Evolutionary conservation across 2,888 invertebrate species (phyloP).

Genomic region (Acrobasis suavella): DNA sequence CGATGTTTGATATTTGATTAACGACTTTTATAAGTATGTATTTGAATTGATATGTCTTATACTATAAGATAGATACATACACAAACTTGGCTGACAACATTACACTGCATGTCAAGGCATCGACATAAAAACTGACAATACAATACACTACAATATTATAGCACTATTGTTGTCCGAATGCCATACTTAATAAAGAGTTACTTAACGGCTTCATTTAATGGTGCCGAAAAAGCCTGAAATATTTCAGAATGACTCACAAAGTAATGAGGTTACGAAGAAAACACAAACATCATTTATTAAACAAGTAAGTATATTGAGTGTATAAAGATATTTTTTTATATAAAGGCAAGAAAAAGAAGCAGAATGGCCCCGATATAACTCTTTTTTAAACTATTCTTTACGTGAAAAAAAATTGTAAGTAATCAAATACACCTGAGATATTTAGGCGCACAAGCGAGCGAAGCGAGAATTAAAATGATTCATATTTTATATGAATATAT

Average conservation of each 20-base stretch:
- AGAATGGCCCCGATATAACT: no score
- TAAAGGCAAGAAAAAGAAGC: no score
- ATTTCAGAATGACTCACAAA: conserved; percentile 12
- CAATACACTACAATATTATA: conserved; percentile 18
- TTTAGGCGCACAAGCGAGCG: no score
- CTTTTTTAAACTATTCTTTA: no score
- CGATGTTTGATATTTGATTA: background rate
- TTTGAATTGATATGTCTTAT: no score
- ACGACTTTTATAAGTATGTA: no score
- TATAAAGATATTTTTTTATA: no score
- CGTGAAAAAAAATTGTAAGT: no score
- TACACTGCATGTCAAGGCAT: background rate
- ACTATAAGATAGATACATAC: background rate
- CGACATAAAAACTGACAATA: conserved; percentile 17
- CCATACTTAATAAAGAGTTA: conserved; percentile 15
- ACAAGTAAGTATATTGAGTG: no score
- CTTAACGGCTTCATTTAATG: conserved; percentile 28
- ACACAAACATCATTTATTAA: background rate
- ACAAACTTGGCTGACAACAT: background rate
- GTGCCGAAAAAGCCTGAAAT: conserved; percentile 27
- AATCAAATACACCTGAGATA: no score
- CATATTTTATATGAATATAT: no score
- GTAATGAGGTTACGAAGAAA: background rate
- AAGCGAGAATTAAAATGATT: no score
- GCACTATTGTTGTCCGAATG: conserved; percentile 23